These are phyloP conservation scores for Callimorpha dominula DNA, from an alignment of 2,888 invertebrate species.

Conservation along the genomic window DNA sequence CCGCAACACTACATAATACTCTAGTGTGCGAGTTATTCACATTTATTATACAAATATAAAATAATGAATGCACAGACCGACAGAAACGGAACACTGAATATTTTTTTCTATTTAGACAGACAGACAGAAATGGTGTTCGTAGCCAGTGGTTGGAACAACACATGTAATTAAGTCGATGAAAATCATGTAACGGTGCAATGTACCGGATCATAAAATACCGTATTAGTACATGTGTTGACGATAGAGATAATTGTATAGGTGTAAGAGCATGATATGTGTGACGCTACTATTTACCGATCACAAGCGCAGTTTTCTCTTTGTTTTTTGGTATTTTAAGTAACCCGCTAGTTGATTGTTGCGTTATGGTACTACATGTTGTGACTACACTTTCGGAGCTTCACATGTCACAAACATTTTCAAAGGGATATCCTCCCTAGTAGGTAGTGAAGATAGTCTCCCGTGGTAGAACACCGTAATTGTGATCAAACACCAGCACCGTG, in stretches of 20 bases:
- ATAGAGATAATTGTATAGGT: background rate
- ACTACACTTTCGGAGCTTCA: too few species aligned
- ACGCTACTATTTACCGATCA: background rate
- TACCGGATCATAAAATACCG: constrained; percentile 3
- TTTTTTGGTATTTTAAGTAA: background rate
- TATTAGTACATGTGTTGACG: background rate
- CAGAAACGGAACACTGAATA: background rate
- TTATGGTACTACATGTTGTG: too few species aligned
- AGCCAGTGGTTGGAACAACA: constrained; percentile 16
- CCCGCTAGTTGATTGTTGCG: too few species aligned
- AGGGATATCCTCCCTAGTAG: too few species aligned
- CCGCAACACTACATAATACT: background rate
- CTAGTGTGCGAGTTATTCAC: background rate
- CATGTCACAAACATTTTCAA: too few species aligned
- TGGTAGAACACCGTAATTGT: too few species aligned
- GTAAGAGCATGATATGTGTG: background rate
- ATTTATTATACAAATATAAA: too few species aligned
- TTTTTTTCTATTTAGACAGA: background rate
- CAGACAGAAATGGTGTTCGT: background rate
- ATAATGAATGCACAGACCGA: background rate
- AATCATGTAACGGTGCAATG: constrained; percentile 2
- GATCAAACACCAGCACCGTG: too few species aligned
- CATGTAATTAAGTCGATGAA: constrained; percentile 5
- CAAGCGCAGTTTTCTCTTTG: background rate
- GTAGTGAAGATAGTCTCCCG: too few species aligned